Evolutionary conservation across 1,140 invertebrate genomes (phyloP), one percentile per base, ranked within the genome.

Genomic region (Bombus sibiricus): DNA sequence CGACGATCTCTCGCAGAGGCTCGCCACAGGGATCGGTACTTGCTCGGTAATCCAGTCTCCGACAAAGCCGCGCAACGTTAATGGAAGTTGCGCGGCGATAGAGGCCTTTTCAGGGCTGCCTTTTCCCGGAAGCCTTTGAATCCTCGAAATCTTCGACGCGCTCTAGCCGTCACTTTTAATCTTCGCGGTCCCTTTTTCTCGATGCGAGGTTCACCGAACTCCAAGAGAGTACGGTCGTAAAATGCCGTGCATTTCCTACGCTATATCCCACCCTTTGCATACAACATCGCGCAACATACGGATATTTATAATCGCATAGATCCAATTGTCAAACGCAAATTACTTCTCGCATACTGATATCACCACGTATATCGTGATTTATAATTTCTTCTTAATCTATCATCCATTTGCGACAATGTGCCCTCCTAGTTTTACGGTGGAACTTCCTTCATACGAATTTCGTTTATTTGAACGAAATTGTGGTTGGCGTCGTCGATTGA

Each of bases 101-200:
- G 53, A 34, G 39, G 25, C 81, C 39, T 53, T 53, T 80, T 69
- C 32, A 80, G 77, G n/a, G n/a, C 4, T 15, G 78, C 66, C 57
- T 80, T 68, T 80, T 80, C 22, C 66, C 66, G 78, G n/a, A 39
- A 71, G 28, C 79, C 43, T 82, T 82, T 82, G 71, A 82, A 82
- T 82, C 81, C 59, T 18, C 71, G 41, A 73, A 82, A 82, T 74
- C 77, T 69, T 66, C 77, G 32, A 53, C 77, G 34, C 62, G n/a
- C 66, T 59, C 68, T 32, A 13, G n/a, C 79, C 79, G 64, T 80
- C 69, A 62, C 37, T 81, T 83, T 64, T 76, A 64, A 83, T 76
- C 41, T 75, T n/a, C 8, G 18, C 25, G 25, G 28, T 59, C 64
- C 28, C 39, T 76, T 77, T 71, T 41, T 18, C 6, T 12, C 34